These are phyloP conservation scores for Thelaira solivaga DNA, from an alignment of 2,888 invertebrate species.

Conservation along the genomic window DNA sequence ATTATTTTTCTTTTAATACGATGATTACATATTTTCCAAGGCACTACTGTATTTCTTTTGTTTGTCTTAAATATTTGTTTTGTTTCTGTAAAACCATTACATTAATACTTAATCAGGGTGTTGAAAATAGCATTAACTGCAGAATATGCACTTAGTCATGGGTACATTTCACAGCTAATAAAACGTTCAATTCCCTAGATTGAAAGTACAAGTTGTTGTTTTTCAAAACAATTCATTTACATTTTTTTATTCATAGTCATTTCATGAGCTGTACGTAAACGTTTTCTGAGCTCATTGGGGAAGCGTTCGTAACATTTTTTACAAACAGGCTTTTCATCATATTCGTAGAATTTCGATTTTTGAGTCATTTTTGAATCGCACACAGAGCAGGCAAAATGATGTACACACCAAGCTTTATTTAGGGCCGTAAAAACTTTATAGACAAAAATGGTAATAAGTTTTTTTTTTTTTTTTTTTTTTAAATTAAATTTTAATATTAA, in stretches of 20 bases:
- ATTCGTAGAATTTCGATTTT: slow-evolving; percentile 99
- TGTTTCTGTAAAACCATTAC: slow-evolving; percentile 39
- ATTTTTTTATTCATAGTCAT: slow-evolving; percentile 81
- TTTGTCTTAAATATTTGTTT: slow-evolving; percentile 13
- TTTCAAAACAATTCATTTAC: slow-evolving; percentile 58
- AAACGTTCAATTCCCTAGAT: too few species aligned
- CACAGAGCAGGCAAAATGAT: slow-evolving; percentile 98
- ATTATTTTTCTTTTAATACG: slow-evolving; percentile 14
- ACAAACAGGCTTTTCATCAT: slow-evolving; percentile 98
- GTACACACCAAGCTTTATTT: slow-evolving; percentile 99
- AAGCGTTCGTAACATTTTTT: slow-evolving; percentile 99
- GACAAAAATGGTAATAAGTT: not conserved
- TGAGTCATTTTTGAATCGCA: slow-evolving; percentile 98
- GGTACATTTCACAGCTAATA: too few species aligned
- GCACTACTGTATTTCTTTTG: slow-evolving; percentile 42
- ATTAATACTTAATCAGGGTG: not conserved
- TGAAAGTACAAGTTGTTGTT: too few species aligned
- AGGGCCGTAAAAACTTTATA: slow-evolving; percentile 93
- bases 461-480: not conserved
- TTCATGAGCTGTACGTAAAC: slow-evolving; percentile 93
- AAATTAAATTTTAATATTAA: not conserved
- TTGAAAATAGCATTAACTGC: too few species aligned
- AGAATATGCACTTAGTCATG: too few species aligned
- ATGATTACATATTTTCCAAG: slow-evolving; percentile 35
- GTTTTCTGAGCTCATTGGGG: slow-evolving; percentile 93